A percentile compares a stretch with the other conserved stretches of the same genome.
Conservation (phyloP, 2,888 invertebrate genomes). For the Drosophila formosana region DNA sequence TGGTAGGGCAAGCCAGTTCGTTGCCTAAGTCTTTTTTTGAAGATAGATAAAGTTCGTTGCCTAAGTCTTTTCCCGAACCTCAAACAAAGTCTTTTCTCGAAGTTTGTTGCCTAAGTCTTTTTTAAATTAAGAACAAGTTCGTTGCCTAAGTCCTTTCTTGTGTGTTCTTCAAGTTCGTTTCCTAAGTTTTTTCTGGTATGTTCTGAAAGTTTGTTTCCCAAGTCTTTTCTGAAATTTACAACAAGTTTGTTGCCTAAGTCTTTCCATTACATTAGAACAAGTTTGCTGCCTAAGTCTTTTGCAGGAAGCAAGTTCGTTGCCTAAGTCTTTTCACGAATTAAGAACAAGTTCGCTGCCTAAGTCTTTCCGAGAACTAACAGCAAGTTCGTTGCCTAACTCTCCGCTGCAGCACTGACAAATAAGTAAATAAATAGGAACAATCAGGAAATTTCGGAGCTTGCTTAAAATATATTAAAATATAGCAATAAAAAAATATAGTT, state of each 20-base stretch:
- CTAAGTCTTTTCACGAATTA: slow-evolving; percentile 70
- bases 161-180: background rate
- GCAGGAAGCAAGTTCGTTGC: slow-evolving; percentile 74
- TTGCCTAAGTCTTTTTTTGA: background rate
- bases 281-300: background rate
- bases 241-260: slow-evolving; percentile 80
- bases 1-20: background rate
- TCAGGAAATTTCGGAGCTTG: background rate
- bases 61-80: slow-evolving; percentile 60
- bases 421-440: background rate
- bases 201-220: slow-evolving; percentile 46
- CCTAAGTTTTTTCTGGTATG: too few species aligned
- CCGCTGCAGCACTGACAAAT: background rate
- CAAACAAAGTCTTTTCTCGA: slow-evolving; percentile 62
- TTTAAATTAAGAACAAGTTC: slow-evolving; percentile 24
- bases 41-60: slow-evolving; percentile 17
- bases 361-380: too few species aligned
- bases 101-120: background rate
- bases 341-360: too few species aligned
- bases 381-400: too few species aligned
- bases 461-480: background rate
- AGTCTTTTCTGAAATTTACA: slow-evolving; percentile 55
- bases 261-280: slow-evolving; percentile 50
- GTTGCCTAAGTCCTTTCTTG: slow-evolving; percentile 22
- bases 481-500: background rate